These are phyloP conservation scores for Teinopalpus imperialis DNA, from an alignment of 2,888 invertebrate species.

Conservation along the genomic window DNA sequence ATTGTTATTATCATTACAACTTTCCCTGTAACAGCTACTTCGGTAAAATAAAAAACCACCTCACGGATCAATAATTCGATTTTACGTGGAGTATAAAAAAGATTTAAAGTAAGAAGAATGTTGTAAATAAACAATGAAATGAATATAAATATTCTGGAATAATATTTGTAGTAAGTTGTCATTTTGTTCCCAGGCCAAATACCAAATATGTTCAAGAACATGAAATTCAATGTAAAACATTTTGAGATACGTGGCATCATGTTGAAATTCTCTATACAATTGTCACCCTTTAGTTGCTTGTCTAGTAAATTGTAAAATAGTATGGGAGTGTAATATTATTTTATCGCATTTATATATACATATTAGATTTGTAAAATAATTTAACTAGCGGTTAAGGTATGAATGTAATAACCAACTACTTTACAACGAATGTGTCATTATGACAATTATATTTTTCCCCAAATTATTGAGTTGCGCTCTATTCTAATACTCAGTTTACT, in stretches of 20 bases:
- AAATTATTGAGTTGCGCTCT: too few species aligned
- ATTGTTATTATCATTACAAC: slow-evolving; percentile 49
- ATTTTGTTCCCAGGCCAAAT: slow-evolving; percentile 18
- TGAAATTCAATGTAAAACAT: slow-evolving; percentile 20
- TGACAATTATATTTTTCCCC: too few species aligned
- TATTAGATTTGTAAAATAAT: not conserved
- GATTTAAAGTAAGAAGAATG: slow-evolving; percentile 45
- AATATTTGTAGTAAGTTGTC: slow-evolving; percentile 15
- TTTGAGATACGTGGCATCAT: slow-evolving; percentile 15
- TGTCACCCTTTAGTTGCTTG: slow-evolving; percentile 14
- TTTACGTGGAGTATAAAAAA: slow-evolving; percentile 52
- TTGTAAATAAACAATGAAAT: slow-evolving; percentile 6
- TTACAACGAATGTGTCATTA: slow-evolving; percentile 3
- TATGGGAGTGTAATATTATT: not conserved
- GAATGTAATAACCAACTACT: not conserved
- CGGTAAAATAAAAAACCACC: slow-evolving; percentile 44
- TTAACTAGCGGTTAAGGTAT: not conserved
- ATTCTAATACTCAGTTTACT: too few species aligned
- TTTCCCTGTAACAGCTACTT: slow-evolving; percentile 42
- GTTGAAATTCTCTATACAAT: slow-evolving; percentile 16
- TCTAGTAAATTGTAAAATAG: slow-evolving; percentile 2
- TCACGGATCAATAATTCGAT: slow-evolving; percentile 57
- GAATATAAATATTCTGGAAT: slow-evolving; percentile 8
- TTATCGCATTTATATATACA: too few species aligned
- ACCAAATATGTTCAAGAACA: slow-evolving; percentile 16